Evolutionary conservation across 64 coral and sea anemone species (phyloP).

Genomic region (Actinia tenebrosa): DNA sequence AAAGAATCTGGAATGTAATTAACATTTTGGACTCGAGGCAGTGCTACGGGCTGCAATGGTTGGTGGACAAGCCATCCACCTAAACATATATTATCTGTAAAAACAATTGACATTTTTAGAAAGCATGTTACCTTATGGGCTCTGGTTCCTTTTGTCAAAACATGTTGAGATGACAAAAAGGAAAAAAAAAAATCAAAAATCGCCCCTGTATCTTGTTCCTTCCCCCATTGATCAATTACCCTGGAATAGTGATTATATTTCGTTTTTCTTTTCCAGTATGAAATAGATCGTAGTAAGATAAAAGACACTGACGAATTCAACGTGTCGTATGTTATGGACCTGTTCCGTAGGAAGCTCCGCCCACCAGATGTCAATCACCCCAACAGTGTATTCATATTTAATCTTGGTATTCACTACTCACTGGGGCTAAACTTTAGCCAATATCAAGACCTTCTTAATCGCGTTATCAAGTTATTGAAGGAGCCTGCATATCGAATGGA

Average conservation of each 20-base stretch:
- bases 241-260: neutral
- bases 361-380: constrained; percentile 24
- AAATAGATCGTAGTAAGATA: neutral
- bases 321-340: constrained; percentile 17
- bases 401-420: constrained; percentile 53
- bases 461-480: constrained; percentile 41
- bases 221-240: too few species aligned
- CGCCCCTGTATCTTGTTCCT: too few species aligned
- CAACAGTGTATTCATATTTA: constrained; percentile 40
- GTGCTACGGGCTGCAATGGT: too few species aligned
- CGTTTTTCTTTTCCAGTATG: constrained; percentile 9
- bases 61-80: too few species aligned
- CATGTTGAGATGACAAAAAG: too few species aligned
- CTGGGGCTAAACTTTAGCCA: constrained; percentile 40
- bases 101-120: too few species aligned
- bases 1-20: too few species aligned
- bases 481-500: constrained; percentile 22
- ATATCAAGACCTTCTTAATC: constrained; percentile 35
- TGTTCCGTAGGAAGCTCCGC: constrained; percentile 20
- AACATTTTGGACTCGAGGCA: too few species aligned
- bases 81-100: too few species aligned
- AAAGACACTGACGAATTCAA: constrained; percentile 30
- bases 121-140: too few species aligned
- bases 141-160: too few species aligned
- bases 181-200: too few species aligned